Conservation (phyloP, 2,888 invertebrate genomes). For the Drosophila stalkeri region DNA sequence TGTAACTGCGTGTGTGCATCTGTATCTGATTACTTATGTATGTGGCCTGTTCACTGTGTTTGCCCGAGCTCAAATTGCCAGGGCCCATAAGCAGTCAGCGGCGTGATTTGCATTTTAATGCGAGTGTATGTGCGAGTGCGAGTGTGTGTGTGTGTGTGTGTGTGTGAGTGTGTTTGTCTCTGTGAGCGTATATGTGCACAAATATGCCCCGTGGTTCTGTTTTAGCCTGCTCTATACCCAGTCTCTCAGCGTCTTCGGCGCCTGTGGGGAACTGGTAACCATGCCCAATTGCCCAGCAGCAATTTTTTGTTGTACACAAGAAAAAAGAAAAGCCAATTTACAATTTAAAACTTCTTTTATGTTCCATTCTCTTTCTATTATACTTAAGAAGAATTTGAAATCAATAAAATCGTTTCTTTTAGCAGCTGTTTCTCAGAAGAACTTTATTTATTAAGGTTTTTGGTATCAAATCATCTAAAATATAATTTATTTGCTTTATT, state of each 20-base stretch:
- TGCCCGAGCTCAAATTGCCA: constrained; percentile 58
- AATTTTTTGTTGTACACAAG: constrained; percentile 13
- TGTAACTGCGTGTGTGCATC: constrained; percentile 45
- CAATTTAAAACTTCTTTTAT: not conserved
- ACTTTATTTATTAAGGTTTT: not conserved
- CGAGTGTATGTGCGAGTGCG: constrained; percentile 12
- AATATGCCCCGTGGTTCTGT: constrained; percentile 51
- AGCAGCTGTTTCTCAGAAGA: not conserved
- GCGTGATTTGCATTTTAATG: constrained; percentile 79
- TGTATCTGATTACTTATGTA: constrained; percentile 61
- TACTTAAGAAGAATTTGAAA: not conserved
- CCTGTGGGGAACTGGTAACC: constrained; percentile 17
- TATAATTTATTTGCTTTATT: not conserved
- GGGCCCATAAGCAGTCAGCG: constrained; percentile 56
- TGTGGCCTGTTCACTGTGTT: constrained; percentile 28
- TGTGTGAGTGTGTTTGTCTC: not conserved
- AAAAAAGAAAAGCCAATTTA: not conserved
- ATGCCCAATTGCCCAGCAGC: constrained; percentile 17
- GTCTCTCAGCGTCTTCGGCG: constrained; percentile 25
- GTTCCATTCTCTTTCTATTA: not conserved
- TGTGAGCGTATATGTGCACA: constrained; percentile 25
- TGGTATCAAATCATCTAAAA: not conserved
- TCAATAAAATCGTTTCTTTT: not conserved
- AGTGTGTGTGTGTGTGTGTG: constrained; percentile 3
- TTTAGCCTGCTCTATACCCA: constrained; percentile 21